A percentile compares a stretch with the other conserved stretches of the same genome.
Conservation (phyloP, 2,113 vertebrate genomes). For the Aegotheles bennettii region DNA sequence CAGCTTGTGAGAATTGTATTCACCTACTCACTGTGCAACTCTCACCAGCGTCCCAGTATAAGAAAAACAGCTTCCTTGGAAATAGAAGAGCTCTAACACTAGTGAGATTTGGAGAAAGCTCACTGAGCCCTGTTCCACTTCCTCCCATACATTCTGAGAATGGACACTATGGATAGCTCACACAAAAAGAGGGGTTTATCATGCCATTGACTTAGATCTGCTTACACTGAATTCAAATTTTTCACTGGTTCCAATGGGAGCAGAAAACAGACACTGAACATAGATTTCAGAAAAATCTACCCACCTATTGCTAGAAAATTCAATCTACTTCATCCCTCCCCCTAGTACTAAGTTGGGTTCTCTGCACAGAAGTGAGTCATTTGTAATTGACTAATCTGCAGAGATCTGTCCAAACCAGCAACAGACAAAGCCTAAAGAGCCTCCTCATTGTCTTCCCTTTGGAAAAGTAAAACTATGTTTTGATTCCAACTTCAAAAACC, state of each 20-base stretch:
- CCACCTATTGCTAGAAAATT: not conserved
- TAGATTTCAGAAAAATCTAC: not conserved
- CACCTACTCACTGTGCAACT: conserved; percentile 10
- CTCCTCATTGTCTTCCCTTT: not conserved
- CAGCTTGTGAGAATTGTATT: not conserved
- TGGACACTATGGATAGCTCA: not conserved
- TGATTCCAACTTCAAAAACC: not conserved
- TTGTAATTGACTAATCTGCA: not conserved
- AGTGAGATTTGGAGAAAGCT: not conserved
- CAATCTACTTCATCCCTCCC: not conserved
- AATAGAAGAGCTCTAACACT: not conserved
- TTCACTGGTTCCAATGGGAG: not conserved
- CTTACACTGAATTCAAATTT: not conserved
- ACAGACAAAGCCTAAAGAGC: not conserved
- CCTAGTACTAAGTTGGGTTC: not conserved
- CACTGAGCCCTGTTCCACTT: not conserved
- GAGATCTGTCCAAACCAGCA: not conserved
- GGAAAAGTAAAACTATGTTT: not conserved
- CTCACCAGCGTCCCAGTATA: not conserved
- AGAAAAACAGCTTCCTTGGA: not conserved
- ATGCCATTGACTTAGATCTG: not conserved
- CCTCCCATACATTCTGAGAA: not conserved
- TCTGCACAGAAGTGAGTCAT: not conserved
- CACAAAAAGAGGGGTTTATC: not conserved
- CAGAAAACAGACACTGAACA: not conserved